Conservation (phyloP, 2,113 vertebrate genomes). For the Fukomys damarensis region DNA sequence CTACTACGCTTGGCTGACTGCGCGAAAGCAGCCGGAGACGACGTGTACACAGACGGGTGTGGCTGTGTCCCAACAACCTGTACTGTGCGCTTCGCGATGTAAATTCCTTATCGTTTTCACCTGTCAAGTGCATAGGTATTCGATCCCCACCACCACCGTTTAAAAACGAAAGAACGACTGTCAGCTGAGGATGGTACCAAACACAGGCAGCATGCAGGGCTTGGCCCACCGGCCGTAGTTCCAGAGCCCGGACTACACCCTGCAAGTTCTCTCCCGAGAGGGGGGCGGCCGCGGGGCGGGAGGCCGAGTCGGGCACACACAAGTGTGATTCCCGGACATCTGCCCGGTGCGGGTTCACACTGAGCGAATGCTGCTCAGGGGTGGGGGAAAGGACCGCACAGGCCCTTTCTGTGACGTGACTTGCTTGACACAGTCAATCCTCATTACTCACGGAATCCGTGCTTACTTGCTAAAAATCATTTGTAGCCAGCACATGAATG, state of each 20-base stretch:
- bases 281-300: not conserved
- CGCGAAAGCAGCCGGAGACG: not conserved
- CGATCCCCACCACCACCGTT: not conserved
- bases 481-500: not conserved
- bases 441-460: not conserved
- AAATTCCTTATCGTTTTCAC: not conserved
- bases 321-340: not conserved
- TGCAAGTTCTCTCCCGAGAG: not conserved
- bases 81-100: not conserved
- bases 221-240: not conserved
- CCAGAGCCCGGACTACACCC: no score
- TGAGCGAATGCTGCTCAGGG: not conserved
- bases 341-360: not conserved
- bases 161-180: not conserved
- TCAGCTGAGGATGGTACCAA: not conserved
- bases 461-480: not conserved
- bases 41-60: fast-evolving
- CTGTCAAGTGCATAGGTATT: not conserved
- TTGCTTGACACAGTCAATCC: not conserved
- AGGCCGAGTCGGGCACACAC: not conserved
- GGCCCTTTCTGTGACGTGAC: not conserved
- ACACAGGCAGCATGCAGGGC: not conserved
- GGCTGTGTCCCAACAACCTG: not conserved
- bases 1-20: not conserved
- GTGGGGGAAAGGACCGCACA: not conserved